Evolutionary conservation across 1,140 invertebrate genomes (phyloP).

Genomic region (Belonocnema kinseyi): DNA sequence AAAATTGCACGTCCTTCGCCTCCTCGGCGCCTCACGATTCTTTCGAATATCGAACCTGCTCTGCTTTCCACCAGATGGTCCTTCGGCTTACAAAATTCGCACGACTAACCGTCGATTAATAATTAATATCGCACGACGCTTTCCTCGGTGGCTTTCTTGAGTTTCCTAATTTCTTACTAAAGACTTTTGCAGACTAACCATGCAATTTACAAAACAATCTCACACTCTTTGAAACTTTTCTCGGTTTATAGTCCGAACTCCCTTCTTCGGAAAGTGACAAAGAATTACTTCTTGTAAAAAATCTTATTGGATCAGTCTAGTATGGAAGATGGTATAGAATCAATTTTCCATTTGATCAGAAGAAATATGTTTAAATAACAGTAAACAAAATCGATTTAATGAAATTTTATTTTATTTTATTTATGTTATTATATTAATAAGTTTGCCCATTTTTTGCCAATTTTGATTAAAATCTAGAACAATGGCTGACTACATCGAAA

Average conservation of each 20-base stretch:
- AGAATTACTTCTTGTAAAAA: too few relatives aligned
- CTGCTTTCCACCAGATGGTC: background rate
- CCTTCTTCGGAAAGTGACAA: too few relatives aligned
- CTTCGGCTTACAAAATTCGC: background rate
- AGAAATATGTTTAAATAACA: too few relatives aligned
- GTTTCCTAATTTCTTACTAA: conserved; percentile 6
- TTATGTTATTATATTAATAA: too few relatives aligned
- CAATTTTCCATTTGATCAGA: too few relatives aligned
- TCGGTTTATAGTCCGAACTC: background rate
- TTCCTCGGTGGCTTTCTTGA: conserved; percentile 7
- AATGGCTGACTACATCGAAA: too few relatives aligned
- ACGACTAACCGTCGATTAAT: conserved; percentile 18
- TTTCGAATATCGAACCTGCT: conserved; percentile 3
- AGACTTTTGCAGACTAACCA: conserved; percentile 16
- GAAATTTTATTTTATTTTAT: too few relatives aligned
- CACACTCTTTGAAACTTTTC: background rate
- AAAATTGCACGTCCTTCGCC: background rate
- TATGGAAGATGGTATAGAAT: too few relatives aligned
- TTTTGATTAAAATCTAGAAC: too few relatives aligned
- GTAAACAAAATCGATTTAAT: too few relatives aligned
- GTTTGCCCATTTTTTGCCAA: too few relatives aligned
- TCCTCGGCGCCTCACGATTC: conserved; percentile 9
- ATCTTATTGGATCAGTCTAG: too few relatives aligned
- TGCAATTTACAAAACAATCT: background rate
- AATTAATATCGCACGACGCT: conserved; percentile 24